Base-by-base conservation (phyloP, 1,140 invertebrate species). In the Oedothorax gibbosus region DNA sequence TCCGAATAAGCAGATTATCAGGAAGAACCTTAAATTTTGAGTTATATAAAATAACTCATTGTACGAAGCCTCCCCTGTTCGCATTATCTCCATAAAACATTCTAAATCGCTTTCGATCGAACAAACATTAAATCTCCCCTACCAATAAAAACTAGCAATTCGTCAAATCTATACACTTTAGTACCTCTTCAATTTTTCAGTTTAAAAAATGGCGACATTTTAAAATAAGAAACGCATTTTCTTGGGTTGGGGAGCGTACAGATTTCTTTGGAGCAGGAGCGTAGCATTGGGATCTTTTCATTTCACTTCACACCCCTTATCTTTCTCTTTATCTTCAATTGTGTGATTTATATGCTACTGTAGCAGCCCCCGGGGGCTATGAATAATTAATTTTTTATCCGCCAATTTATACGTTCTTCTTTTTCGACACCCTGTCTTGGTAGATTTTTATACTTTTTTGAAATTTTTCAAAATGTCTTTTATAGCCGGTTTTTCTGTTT, bases 341-440 rank as follows among this genome's bases (percentile, higher is more conserved):
- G 56, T 64, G 68, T 73, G 80, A 82, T 82, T 82, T 82, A 82
- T 82, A 53, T 53, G 11, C 69, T 51, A 49, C 56, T 15, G 8
- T 18, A 71, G 49, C 50, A 51, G 15, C 79, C 60, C 60, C 18
- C 73, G 80, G 57, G 35, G 54, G 66, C 18, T 53, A 73, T 73
- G 80, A 82, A 82, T 82, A 82, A 82, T 82, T 82, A 82, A 82
- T 82, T 82, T 82, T 82, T 65, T 72, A 71, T 81, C 66, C 56
- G 15, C 50, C 54, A 82, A 82, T 60, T 82, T 82, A 62, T 64
- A 64, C 35, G 35, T 73, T 54, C n/a, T 57, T 64, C 20, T 62
- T 75, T 20, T 15, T 75, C 21, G 18, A 7, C 6, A 18, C 15
- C 15, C 7, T n/a, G 11, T 7, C 5, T 15, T 60, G 57, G 57